phyloP scores from a whole-genome alignment of 2,888 invertebrate species.

The Amiota communis region DNA sequence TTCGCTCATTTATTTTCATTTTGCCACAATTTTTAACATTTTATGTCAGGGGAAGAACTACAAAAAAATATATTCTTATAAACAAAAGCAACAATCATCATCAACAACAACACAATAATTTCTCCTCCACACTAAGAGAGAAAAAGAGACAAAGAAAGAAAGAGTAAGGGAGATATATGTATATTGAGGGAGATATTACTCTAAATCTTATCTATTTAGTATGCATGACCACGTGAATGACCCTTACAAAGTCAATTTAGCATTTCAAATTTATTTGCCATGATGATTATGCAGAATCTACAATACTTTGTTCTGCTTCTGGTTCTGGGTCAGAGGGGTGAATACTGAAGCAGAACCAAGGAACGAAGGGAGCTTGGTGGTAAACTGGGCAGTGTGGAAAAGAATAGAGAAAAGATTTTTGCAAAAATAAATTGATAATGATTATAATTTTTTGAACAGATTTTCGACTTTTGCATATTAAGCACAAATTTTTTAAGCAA shows the following conservation, averaged over 20 bases:
- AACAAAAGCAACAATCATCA: constrained; percentile 1
- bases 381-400: neutral
- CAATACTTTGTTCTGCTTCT: no score
- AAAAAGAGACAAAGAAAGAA: neutral
- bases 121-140: neutral
- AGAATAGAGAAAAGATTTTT: neutral
- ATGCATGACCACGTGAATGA: constrained; percentile 51
- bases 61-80: neutral
- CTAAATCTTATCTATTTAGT: constrained; percentile 38
- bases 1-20: constrained; percentile 31
- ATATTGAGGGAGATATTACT: no score
- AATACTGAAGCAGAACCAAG: no score
- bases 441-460: constrained; percentile 14
- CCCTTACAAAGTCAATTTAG: constrained; percentile 40
- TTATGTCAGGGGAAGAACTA: no score
- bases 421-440: constrained; percentile 31
- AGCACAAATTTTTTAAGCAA: no score
- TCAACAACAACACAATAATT: no score
- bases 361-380: no score
- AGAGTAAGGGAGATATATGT: no score
- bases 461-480: neutral
- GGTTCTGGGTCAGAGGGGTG: no score
- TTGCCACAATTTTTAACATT: constrained; percentile 17
- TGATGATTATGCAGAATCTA: constrained; percentile 24
- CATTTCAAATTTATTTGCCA: constrained; percentile 35